These are phyloP conservation scores for Anaspis maculata DNA, from an alignment of 2,888 invertebrate genomes.

Conservation along the genomic window DNA sequence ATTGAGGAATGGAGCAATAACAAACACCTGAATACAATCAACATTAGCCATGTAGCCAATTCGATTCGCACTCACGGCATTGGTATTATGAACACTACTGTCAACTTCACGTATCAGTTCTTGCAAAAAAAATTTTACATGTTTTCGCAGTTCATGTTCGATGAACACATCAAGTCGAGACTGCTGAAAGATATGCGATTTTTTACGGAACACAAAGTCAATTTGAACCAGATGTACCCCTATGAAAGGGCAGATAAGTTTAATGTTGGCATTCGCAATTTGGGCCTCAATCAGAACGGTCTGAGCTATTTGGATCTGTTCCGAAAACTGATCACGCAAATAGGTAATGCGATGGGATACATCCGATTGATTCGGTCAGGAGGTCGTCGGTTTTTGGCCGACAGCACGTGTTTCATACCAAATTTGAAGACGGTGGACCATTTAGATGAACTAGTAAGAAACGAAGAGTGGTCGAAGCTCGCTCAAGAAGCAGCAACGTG, in stretches of 20 bases:
- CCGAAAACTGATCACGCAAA: constrained; percentile 83
- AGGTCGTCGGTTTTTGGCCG: constrained; percentile 84
- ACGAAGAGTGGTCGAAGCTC: constrained; percentile 47
- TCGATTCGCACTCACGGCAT: constrained; percentile 95
- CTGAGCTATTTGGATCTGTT: constrained; percentile 89
- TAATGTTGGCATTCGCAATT: constrained; percentile 79
- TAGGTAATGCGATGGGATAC: constrained; percentile 95
- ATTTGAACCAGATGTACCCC: constrained; percentile 63
- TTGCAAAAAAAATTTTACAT: constrained; percentile 85
- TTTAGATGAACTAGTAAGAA: constrained; percentile 52
- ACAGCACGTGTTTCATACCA: constrained; percentile 84
- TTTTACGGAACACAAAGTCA: constrained; percentile 65
- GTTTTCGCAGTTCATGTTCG: constrained; percentile 95
- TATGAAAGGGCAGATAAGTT: constrained; percentile 92
- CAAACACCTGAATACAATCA: constrained; percentile 91
- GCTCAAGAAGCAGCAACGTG: constrained; percentile 60
- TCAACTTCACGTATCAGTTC: constrained; percentile 90
- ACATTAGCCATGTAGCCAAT: constrained; percentile 91
- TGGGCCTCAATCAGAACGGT: constrained; percentile 75
- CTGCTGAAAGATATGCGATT: constrained; percentile 80
- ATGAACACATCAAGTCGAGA: constrained; percentile 94
- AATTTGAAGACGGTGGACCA: constrained; percentile 57
- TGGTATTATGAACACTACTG: constrained; percentile 34
- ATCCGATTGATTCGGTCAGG: constrained; percentile 91
- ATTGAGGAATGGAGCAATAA: constrained; percentile 85